These are phyloP conservation scores for Mellivora capensis DNA, from an alignment of 2,113 vertebrate genomes.

Conservation along the genomic window DNA sequence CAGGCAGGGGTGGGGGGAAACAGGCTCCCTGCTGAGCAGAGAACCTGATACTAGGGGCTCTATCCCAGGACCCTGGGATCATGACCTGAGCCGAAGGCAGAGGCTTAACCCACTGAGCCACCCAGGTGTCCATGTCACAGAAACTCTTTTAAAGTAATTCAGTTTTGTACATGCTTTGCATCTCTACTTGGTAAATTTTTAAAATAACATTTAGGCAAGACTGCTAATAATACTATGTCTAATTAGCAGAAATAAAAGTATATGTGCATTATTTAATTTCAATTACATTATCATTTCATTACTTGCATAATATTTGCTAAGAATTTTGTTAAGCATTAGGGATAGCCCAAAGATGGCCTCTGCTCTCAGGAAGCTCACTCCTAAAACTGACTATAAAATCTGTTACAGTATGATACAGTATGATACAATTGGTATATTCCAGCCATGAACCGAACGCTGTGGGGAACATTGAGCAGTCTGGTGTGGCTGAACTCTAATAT, in stretches of 20 bases:
- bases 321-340: background rate
- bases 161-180: background rate
- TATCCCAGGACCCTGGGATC: too few species aligned
- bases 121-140: background rate
- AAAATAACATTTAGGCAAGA: background rate
- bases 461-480: background rate
- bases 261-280: constrained; percentile 3
- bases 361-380: background rate
- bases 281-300: background rate
- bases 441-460: background rate
- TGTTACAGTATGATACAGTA: background rate
- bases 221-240: background rate
- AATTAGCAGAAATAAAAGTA: background rate
- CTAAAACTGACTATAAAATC: background rate
- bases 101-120: too few species aligned
- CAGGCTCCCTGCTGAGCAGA: too few species aligned
- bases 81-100: too few species aligned
- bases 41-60: too few species aligned
- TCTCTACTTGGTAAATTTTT: background rate
- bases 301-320: background rate
- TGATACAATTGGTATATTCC: background rate
- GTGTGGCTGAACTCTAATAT: background rate
- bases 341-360: background rate
- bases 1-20: too few species aligned
- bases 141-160: background rate